Conservation (phyloP, 2,113 vertebrate genomes). For the Sprattus sprattus region DNA sequence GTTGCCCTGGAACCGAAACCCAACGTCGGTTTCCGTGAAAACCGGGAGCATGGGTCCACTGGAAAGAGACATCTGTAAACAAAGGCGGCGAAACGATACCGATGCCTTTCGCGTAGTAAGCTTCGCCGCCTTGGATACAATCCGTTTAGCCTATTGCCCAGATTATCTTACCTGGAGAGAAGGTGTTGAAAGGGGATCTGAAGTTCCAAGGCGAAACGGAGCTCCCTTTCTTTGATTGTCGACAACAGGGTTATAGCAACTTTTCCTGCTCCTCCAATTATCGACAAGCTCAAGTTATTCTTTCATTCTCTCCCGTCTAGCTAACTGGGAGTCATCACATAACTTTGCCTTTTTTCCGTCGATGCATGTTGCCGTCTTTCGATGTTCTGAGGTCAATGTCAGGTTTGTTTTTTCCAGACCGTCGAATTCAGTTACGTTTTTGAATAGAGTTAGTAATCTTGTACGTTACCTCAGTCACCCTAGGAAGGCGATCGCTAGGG, state of each 20-base stretch:
- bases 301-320: background rate
- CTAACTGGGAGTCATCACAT: background rate
- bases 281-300: background rate
- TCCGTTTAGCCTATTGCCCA: constrained; percentile 2
- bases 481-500: constrained; percentile 65
- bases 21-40: background rate
- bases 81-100: constrained; percentile 4
- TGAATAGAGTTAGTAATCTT: constrained; percentile 53
- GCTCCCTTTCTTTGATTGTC: constrained; percentile 29
- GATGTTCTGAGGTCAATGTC: constrained; percentile 6
- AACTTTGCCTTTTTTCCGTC: constrained; percentile 6
- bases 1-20: background rate
- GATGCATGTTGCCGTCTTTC: constrained; percentile 16
- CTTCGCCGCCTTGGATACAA: constrained; percentile 12
- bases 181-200: background rate
- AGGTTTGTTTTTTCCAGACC: constrained; percentile 40
- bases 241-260: constrained; percentile 23
- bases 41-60: background rate
- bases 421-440: constrained; percentile 43
- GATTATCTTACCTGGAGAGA: constrained; percentile 8
- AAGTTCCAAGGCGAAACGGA: constrained; percentile 27
- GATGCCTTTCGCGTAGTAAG: constrained; percentile 2
- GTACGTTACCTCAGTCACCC: constrained; percentile 61
- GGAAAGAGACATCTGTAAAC: constrained; percentile 8
- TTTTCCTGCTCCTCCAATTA: constrained; percentile 24